These are phyloP conservation scores for Silvanus unidentatus DNA, from an alignment of 2,888 invertebrate species.

Conservation along the genomic window DNA sequence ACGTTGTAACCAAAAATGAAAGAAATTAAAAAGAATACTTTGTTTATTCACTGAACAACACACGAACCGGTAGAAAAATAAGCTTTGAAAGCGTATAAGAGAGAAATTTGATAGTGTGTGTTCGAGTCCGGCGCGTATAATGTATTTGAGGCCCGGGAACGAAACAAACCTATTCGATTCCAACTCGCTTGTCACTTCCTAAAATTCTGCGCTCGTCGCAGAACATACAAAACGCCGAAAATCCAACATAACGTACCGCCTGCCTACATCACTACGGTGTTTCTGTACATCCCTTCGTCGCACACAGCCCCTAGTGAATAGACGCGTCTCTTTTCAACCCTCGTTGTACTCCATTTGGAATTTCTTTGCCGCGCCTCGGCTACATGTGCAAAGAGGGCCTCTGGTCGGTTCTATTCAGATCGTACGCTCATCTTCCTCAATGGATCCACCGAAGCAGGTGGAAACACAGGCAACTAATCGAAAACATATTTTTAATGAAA, in stretches of 20 bases:
- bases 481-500: too few relatives aligned
- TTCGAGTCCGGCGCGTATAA: constrained; percentile 17
- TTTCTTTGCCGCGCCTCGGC: constrained; percentile 27
- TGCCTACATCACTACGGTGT: constrained; percentile 25
- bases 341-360: constrained; percentile 28
- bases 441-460: too few relatives aligned
- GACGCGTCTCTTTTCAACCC: constrained; percentile 35
- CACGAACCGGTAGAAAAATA: too few relatives aligned
- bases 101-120: constrained; percentile 30
- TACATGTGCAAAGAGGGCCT: neutral
- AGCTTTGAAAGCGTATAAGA: neutral
- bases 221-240: constrained; percentile 19
- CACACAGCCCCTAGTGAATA: constrained; percentile 21
- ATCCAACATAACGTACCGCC: constrained; percentile 29
- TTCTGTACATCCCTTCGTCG: constrained; percentile 39
- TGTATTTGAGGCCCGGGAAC: constrained; percentile 33
- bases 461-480: too few relatives aligned
- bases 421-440: neutral
- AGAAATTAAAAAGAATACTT: too few relatives aligned
- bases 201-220: neutral
- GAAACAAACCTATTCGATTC: constrained; percentile 20
- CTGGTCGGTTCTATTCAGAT: neutral
- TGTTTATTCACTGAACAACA: too few relatives aligned
- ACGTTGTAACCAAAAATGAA: too few relatives aligned
- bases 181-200: neutral